Evolutionary conservation across 2,888 invertebrate species (phyloP), one percentile per base, ranked within the genome.

Genomic region (Netelia inedita): DNA sequence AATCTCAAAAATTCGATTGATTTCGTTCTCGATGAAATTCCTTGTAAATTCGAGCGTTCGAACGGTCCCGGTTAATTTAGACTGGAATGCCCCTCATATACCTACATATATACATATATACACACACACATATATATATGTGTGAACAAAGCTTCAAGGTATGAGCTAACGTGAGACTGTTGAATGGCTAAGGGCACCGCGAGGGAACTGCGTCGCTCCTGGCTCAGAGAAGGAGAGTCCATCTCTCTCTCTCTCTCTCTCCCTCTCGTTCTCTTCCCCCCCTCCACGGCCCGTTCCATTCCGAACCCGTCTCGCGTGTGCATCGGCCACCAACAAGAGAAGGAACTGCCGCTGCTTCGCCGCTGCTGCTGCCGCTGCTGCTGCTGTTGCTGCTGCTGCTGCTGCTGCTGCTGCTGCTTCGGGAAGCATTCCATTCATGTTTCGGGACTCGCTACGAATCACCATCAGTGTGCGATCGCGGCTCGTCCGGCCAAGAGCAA

Each of bases 361-460:
- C 35, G 10, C 35, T 35, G 61, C 61, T 61, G 57, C 61, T 61
- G 61, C 28, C 28, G 61, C 53, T 74, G 63, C 73, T 61, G 61
- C 61, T 46, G 61, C 9, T 74, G 73, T 53, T 74, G 50, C 35
- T 74, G 61, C 10, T 50, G 46, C 6, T 41, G 55, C 16, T 69
- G 55, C 50, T 43, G 65, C 59, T 57, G 65, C 59, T 50, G 68
- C 50, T 55, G 28, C 16, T 16, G 63, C 59, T 57, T 41, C 55
- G 89, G 88, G 88, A 91, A 90, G 91, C 91, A 92, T 92, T 92
- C 91, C 91, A 92, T 92, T 92, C 91, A 92, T 92, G 91, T 89
- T 91, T 92, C 89, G 90, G 88, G 87, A 87, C 87, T 86, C 88
- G 88, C 86, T 79, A 87, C 66, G 66, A 35, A 88, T 86, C 69